A percentile compares a stretch with the other conserved stretches of the same genome.
Conservation (phyloP, 2,888 invertebrate species). For the Ichneumoninae sp. region DNA sequence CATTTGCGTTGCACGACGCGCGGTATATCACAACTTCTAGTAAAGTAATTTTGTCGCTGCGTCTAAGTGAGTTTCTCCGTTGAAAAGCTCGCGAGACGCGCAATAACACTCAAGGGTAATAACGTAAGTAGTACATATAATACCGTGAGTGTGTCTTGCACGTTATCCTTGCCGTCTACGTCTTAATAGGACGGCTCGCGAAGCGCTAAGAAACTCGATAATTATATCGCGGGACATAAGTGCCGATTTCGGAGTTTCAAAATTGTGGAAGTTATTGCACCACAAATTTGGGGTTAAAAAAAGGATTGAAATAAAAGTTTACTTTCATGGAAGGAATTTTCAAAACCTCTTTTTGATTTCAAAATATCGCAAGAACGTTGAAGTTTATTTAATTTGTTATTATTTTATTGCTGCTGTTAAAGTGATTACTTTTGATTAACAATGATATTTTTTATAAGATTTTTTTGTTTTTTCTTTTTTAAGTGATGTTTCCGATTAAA, state of each 20-base stretch:
- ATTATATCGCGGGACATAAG: constrained; percentile 19
- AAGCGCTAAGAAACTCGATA: constrained; percentile 30
- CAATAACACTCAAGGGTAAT: constrained; percentile 56
- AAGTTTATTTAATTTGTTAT: too few species aligned
- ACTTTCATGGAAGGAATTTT: neutral
- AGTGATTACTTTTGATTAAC: too few species aligned
- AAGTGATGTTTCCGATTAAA: neutral
- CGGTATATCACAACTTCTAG: constrained; percentile 28
- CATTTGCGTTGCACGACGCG: constrained; percentile 43
- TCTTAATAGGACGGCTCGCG: neutral
- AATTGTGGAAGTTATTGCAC: neutral
- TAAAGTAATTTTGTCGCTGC: constrained; percentile 22
- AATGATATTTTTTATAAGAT: neutral
- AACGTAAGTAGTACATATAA: constrained; percentile 51
- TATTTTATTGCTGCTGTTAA: too few species aligned
- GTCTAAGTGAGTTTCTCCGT: constrained; percentile 21
- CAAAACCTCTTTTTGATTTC: too few species aligned
- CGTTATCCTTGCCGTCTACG: constrained; percentile 14
- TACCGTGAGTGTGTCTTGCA: constrained; percentile 34
- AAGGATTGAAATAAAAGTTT: constrained; percentile 8
- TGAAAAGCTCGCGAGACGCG: constrained; percentile 40
- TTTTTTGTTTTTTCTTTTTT: neutral
- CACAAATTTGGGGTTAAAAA: constrained; percentile 43
- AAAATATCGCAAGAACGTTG: too few species aligned
- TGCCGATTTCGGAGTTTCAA: constrained; percentile 1